Evolutionary conservation across 2,797 vertebrate genomes (phyloP).

Genomic region (Synanceia verrucosa): DNA sequence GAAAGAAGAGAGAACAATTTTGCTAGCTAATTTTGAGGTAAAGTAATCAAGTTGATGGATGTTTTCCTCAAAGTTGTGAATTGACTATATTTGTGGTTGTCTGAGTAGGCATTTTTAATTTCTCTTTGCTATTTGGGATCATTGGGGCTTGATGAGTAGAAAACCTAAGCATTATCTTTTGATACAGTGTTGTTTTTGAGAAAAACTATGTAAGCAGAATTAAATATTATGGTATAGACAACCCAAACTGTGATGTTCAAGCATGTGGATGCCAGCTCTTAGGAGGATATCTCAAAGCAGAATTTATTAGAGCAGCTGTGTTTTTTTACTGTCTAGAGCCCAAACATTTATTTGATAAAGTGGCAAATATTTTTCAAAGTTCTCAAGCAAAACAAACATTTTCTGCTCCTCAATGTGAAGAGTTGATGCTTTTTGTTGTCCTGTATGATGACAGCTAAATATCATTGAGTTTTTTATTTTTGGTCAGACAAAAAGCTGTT

Average conservation of each 20-base stretch:
- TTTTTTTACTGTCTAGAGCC: neutral
- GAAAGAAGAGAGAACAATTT: neutral
- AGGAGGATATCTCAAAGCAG: too few species aligned
- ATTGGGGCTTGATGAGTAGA: too few species aligned
- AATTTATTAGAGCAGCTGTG: neutral
- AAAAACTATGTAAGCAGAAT: too few species aligned
- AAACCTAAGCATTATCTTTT: too few species aligned
- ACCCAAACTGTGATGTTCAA: too few species aligned
- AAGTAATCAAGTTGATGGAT: neutral
- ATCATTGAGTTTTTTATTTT: neutral
- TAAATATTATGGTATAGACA: too few species aligned
- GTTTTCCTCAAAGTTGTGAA: constrained; percentile 1
- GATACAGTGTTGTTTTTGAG: too few species aligned
- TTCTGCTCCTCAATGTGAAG: neutral
- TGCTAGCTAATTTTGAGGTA: neutral
- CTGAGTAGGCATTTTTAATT: too few species aligned
- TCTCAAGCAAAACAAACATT: neutral
- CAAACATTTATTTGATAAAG: neutral
- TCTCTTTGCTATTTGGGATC: too few species aligned
- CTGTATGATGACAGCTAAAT: too few species aligned
- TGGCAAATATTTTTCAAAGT: neutral
- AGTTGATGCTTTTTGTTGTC: neutral
- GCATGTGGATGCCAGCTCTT: too few species aligned
- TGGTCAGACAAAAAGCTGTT: neutral
- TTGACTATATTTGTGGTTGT: neutral